A percentile compares a stretch with the other conserved stretches of the same genome.
Conservation (phyloP, 2,888 invertebrate genomes). For the Drosophila greeni region DNA sequence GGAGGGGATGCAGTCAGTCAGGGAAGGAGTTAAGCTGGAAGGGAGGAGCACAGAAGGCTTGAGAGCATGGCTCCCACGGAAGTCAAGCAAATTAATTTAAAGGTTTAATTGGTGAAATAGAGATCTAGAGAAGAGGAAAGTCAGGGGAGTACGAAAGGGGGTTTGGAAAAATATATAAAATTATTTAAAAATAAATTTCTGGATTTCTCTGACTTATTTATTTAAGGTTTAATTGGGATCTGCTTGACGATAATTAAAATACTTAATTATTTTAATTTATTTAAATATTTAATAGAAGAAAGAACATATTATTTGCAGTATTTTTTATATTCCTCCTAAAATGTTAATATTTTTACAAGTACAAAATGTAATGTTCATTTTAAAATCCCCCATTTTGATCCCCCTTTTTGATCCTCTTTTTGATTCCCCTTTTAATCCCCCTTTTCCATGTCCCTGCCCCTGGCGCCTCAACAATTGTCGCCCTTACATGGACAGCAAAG, state of each 20-base stretch:
- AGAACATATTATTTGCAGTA: no score
- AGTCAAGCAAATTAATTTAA: constrained; percentile 73
- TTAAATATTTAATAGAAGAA: no score
- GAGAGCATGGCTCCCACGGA: constrained; percentile 65
- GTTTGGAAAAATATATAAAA: not conserved
- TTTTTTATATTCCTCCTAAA: no score
- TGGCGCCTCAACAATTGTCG: constrained; percentile 35
- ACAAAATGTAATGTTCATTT: not conserved
- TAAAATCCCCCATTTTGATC: no score
- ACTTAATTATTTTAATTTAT: no score
- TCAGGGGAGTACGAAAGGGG: constrained; percentile 25
- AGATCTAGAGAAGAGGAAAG: constrained; percentile 23
- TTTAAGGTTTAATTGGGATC: no score
- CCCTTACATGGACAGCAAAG: constrained; percentile 12
- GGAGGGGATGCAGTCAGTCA: not conserved
- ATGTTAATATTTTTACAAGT: no score
- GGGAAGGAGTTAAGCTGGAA: constrained; percentile 18
- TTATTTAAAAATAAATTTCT: no score
- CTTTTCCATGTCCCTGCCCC: constrained; percentile 28
- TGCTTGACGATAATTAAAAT: no score
- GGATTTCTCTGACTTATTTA: no score
- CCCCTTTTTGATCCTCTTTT: no score
- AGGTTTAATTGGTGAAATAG: constrained; percentile 57
- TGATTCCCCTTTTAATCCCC: not conserved
- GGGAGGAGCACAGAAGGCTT: constrained; percentile 26